phyloP scores from a whole-genome alignment of 1,140 invertebrate genomes.

The Drosophila suzukii region DNA sequence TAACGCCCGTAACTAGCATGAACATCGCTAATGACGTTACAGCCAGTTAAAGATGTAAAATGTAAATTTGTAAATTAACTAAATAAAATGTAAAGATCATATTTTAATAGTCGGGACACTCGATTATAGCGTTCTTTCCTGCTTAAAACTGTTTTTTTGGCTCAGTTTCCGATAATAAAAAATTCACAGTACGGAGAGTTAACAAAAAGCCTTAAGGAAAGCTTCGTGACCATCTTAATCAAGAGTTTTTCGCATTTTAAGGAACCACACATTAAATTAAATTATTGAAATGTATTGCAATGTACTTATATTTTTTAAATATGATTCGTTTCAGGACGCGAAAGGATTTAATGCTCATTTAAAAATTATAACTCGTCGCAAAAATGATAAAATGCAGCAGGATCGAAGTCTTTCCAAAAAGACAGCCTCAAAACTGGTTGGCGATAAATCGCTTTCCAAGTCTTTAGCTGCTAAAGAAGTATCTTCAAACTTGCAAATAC shows the following conservation, averaged over 20 bases:
- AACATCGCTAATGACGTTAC: no score
- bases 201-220: no score
- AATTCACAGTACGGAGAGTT: no score
- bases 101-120: no score
- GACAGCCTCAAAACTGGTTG: constrained; percentile 15
- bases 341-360: constrained; percentile 32
- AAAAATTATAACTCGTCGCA: constrained; percentile 32
- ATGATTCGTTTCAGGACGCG: constrained; percentile 31
- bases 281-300: background rate
- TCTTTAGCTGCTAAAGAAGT: constrained; percentile 5
- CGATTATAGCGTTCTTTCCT: no score
- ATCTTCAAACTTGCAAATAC: constrained; percentile 49
- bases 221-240: no score
- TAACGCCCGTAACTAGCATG: no score
- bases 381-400: constrained; percentile 15
- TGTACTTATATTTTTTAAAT: background rate
- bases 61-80: no score
- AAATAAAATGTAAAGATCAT: no score
- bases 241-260: background rate
- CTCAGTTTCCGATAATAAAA: no score
- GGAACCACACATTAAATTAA: background rate
- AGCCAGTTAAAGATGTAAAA: no score
- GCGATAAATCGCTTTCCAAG: constrained; percentile 27
- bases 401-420: constrained; percentile 36
- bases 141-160: no score